Evolutionary conservation across 2,113 vertebrate genomes (phyloP).

Genomic region (Pterocles gutturalis): DNA sequence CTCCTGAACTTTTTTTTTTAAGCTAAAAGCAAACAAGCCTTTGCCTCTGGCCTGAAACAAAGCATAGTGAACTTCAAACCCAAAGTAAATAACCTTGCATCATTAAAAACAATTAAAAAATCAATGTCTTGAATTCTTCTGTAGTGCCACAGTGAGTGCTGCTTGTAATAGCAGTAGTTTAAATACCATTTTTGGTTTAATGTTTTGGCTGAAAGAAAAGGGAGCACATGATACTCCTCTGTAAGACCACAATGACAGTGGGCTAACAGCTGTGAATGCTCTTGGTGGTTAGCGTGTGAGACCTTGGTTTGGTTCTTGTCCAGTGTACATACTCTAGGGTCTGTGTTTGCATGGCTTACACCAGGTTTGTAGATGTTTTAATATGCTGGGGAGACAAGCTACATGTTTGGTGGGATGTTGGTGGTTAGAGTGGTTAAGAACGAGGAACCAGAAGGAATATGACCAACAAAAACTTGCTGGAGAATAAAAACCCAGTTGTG

Average conservation of each 20-base stretch:
- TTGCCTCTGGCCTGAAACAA: background rate
- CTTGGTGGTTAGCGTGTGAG: background rate
- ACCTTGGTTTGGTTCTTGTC: conserved; percentile 30
- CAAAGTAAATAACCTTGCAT: background rate
- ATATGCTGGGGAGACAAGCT: background rate
- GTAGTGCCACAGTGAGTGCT: background rate
- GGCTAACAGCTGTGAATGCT: background rate
- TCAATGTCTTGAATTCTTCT: background rate
- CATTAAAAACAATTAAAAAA: background rate
- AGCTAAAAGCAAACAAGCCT: background rate
- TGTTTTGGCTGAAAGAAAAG: background rate
- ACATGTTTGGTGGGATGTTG: background rate
- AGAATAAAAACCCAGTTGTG: background rate
- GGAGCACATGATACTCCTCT: background rate
- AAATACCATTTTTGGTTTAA: background rate
- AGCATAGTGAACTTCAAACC: background rate
- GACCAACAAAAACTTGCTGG: conserved; percentile 8
- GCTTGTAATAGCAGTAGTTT: background rate
- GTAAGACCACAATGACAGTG: conserved; percentile 19
- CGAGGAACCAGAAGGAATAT: background rate
- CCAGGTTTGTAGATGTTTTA: background rate
- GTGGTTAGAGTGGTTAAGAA: conserved; percentile 18
- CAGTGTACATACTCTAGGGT: background rate
- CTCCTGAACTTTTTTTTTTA: background rate
- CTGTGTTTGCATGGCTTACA: background rate